Conservation (phyloP, 1,140 invertebrate genomes). For the Linepithema humile region DNA sequence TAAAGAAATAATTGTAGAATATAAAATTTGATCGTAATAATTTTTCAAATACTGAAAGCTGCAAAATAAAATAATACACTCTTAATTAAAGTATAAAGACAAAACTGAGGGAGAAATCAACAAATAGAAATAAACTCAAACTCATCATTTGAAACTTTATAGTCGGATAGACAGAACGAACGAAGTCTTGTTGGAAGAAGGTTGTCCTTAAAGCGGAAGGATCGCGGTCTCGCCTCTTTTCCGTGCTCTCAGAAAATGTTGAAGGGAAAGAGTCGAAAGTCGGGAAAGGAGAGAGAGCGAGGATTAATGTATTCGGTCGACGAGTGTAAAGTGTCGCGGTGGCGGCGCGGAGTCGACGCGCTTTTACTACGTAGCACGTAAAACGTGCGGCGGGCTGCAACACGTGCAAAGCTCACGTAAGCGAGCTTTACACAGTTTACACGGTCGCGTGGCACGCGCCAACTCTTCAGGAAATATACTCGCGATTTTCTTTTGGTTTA, state of each 20-base stretch:
- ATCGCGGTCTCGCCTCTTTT: neutral
- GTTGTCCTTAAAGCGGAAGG: slow-evolving; percentile 44
- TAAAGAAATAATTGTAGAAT: no score
- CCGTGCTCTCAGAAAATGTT: neutral
- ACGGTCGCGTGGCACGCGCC: slow-evolving; percentile 54
- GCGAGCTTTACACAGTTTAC: slow-evolving; percentile 37
- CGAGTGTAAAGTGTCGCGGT: slow-evolving; percentile 52
- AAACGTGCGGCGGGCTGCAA: slow-evolving; percentile 39
- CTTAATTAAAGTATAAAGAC: slow-evolving; percentile 15
- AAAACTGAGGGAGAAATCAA: neutral
- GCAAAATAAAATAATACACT: neutral
- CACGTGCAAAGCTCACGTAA: slow-evolving; percentile 46
- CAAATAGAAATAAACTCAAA: slow-evolving; percentile 8
- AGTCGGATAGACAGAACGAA: neutral
- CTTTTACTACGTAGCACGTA: slow-evolving; percentile 56
- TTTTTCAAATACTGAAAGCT: neutral
- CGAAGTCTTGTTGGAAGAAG: neutral
- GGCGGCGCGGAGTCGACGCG: slow-evolving; percentile 16
- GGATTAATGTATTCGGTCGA: slow-evolving; percentile 63
- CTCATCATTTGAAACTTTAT: neutral
- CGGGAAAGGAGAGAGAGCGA: neutral
- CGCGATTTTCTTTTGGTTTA: neutral
- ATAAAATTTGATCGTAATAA: no score
- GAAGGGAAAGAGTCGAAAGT: neutral
- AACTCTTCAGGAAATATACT: neutral